Percentiles rank a stretch among this genome's conserved stretches.
Conservation (phyloP, 2,888 invertebrate species). For the Junonia oenone region DNA sequence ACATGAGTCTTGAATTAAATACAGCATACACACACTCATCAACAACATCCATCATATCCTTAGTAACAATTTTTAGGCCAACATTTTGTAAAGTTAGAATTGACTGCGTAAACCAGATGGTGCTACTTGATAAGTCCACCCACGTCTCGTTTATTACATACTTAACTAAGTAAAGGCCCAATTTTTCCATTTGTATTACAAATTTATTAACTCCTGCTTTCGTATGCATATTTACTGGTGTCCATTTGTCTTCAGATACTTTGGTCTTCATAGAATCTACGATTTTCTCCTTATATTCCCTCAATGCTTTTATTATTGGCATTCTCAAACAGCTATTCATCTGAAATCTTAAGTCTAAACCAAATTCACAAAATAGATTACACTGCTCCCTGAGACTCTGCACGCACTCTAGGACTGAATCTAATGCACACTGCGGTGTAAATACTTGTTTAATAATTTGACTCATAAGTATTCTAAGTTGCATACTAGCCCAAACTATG, state of each 20-base stretch:
- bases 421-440: conserved; percentile 91
- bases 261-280: conserved; percentile 89
- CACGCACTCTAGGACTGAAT: conserved; percentile 92
- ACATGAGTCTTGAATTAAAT: conserved; percentile 86
- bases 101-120: conserved; percentile 88
- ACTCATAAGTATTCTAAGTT: conserved; percentile 87
- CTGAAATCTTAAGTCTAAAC: conserved; percentile 94
- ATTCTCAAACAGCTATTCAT: conserved; percentile 90
- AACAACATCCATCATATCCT: conserved; percentile 86
- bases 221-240: conserved; percentile 88
- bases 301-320: conserved; percentile 86
- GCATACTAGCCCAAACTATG: conserved; percentile 94
- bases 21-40: conserved; percentile 86
- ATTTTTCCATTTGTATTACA: conserved; percentile 83
- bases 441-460: conserved; percentile 93
- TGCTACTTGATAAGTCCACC: conserved; percentile 88
- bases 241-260: conserved; percentile 91
- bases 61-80: conserved; percentile 86
- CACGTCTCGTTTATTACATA: conserved; percentile 82
- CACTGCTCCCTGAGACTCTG: conserved; percentile 88
- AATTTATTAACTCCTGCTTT: conserved; percentile 84
- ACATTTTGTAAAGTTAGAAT: conserved; percentile 87
- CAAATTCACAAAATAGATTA: conserved; percentile 80
- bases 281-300: conserved; percentile 89
- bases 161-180: conserved; percentile 83